Percentiles rank a stretch among this genome's conserved stretches.
phyloP scores from a whole-genome alignment of 2,888 invertebrate species.

The Dynastes hyllus region DNA sequence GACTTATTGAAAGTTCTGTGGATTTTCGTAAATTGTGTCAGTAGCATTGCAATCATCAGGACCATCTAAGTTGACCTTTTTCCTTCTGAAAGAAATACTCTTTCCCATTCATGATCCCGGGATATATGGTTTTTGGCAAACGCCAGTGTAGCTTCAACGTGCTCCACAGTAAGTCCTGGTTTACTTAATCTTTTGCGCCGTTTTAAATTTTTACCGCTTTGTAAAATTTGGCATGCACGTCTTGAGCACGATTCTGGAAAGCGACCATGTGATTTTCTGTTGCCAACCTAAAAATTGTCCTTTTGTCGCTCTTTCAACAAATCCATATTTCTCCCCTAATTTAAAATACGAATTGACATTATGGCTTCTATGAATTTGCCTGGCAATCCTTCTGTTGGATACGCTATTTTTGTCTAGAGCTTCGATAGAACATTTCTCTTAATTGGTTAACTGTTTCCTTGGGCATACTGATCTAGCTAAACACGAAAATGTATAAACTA shows the following conservation, averaged over 20 bases:
- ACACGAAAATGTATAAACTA: too few relatives aligned
- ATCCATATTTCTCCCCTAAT: not conserved
- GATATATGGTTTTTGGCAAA: not conserved
- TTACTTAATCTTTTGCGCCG: not conserved
- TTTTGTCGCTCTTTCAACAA: not conserved
- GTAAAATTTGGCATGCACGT: not conserved
- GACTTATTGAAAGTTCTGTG: too few relatives aligned
- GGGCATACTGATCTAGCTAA: not conserved
- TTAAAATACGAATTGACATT: not conserved
- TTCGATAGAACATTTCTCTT: not conserved
- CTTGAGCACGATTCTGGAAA: not conserved
- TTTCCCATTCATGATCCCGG: not conserved
- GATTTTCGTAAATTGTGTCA: too few relatives aligned
- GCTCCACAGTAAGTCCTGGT: not conserved
- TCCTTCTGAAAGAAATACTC: too few relatives aligned
- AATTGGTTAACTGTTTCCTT: not conserved
- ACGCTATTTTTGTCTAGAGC: not conserved
- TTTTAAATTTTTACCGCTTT: not conserved
- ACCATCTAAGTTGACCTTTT: not conserved
- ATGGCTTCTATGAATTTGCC: not conserved
- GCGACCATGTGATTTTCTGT: not conserved
- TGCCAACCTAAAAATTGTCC: too few relatives aligned
- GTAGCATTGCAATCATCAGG: too few relatives aligned
- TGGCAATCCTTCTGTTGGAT: not conserved
- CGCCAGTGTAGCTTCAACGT: not conserved